phyloP scores from a whole-genome alignment of 2,797 vertebrate genomes.

The Liparis tanakae region DNA sequence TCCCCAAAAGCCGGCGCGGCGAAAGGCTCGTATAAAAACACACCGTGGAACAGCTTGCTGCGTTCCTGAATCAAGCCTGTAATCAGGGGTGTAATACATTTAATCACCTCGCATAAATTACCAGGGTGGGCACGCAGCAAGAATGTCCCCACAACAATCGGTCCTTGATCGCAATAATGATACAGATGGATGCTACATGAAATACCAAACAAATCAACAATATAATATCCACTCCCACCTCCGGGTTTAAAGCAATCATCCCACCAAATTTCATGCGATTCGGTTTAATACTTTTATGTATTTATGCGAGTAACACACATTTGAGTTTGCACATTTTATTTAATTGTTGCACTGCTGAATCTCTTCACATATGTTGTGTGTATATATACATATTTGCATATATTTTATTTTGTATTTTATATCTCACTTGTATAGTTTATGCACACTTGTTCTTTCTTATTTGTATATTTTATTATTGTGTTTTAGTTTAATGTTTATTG shows the following conservation, averaged over 20 bases:
- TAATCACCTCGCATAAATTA: slow-evolving; percentile 63
- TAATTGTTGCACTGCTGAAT: too few relatives aligned
- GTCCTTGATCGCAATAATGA: slow-evolving; percentile 56
- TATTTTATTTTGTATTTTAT: too few relatives aligned
- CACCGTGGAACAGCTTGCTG: slow-evolving; percentile 59
- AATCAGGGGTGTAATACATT: slow-evolving; percentile 63
- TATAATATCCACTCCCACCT: slow-evolving; percentile 26
- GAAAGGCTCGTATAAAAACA: slow-evolving; percentile 35
- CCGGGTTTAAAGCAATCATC: background rate
- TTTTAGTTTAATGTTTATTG: too few relatives aligned
- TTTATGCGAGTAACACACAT: too few relatives aligned
- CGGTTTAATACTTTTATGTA: too few relatives aligned
- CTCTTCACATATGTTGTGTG: too few relatives aligned
- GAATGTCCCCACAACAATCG: slow-evolving; percentile 49
- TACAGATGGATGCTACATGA: slow-evolving; percentile 43
- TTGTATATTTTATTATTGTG: too few relatives aligned
- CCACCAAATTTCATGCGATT: too few relatives aligned
- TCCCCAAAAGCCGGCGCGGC: slow-evolving; percentile 37
- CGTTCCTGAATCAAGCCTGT: slow-evolving; percentile 55
- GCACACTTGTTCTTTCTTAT: too few relatives aligned
- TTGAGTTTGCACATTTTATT: too few relatives aligned
- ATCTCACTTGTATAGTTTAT: too few relatives aligned
- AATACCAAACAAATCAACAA: slow-evolving; percentile 41
- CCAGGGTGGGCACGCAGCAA: slow-evolving; percentile 41
- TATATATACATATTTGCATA: too few relatives aligned